Percentiles rank a stretch among this genome's conserved stretches.
phyloP scores from a whole-genome alignment of 2,888 invertebrate genomes.

The Plemyria rubiginata region DNA sequence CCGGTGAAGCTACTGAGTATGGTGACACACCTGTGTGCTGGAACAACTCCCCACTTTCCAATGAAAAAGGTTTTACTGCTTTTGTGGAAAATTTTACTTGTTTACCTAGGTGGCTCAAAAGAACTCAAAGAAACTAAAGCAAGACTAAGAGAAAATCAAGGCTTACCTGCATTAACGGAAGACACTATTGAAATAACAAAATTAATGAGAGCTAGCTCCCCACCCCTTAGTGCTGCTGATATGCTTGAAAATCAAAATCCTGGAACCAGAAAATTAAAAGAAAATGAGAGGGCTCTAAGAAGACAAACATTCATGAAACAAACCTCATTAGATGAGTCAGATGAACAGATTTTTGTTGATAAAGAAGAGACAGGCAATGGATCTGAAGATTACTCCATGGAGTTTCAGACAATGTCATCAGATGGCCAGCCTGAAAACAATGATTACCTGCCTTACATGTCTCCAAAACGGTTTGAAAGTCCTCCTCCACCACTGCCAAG shows the following conservation, averaged over 20 bases:
- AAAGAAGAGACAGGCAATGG: slow-evolving; percentile 87
- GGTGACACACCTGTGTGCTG: slow-evolving; percentile 98
- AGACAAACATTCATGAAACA: slow-evolving; percentile 95
- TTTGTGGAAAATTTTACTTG: slow-evolving; percentile 97
- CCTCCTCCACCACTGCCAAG: slow-evolving; percentile 77
- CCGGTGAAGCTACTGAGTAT: slow-evolving; percentile 96
- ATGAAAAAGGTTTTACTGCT: slow-evolving; percentile 98
- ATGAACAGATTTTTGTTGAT: slow-evolving; percentile 89
- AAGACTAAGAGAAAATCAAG: slow-evolving; percentile 87
- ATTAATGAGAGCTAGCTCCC: slow-evolving; percentile 97
- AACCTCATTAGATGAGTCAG: slow-evolving; percentile 93
- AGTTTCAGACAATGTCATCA: slow-evolving; percentile 82
- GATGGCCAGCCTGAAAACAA: slow-evolving; percentile 70
- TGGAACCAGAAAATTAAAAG: slow-evolving; percentile 84
- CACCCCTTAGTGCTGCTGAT: slow-evolving; percentile 96
- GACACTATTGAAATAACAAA: slow-evolving; percentile 97
- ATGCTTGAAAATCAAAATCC: slow-evolving; percentile 94
- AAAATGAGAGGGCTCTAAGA: slow-evolving; percentile 87
- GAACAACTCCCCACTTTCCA: slow-evolving; percentile 98
- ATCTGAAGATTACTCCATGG: slow-evolving; percentile 86
- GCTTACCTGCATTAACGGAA: slow-evolving; percentile 92
- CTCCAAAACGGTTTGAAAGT: slow-evolving; percentile 76
- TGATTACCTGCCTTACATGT: slow-evolving; percentile 74
- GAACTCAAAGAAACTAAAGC: slow-evolving; percentile 91
- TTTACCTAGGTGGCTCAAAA: slow-evolving; percentile 96